A percentile compares a stretch with the other conserved stretches of the same genome.
phyloP scores from a whole-genome alignment of 2,888 invertebrate genomes.

The Nebria salina region DNA sequence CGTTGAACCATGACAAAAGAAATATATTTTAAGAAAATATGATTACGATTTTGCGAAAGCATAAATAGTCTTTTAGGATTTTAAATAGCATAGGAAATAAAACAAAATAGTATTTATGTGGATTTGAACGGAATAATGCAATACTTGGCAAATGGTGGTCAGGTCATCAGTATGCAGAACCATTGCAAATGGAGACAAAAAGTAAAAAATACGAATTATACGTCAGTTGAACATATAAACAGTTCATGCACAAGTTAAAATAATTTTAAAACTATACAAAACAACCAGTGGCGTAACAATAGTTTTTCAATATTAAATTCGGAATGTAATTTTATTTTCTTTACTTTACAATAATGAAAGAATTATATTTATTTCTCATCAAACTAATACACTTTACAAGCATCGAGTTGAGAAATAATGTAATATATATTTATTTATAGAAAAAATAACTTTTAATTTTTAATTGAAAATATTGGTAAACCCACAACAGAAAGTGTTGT shows the following conservation, averaged over 20 bases:
- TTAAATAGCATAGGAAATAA: background rate
- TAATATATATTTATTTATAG: no score
- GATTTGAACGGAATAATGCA: background rate
- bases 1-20: background rate
- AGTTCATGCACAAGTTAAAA: background rate
- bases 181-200: background rate
- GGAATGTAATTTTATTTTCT: background rate
- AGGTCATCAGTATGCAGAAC: background rate
- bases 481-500: no score
- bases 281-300: background rate
- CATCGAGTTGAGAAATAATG: no score
- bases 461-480: no score
- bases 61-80: background rate
- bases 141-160: background rate
- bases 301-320: no score
- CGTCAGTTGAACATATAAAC: background rate
- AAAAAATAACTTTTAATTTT: no score
- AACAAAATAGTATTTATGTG: background rate
- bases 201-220: background rate
- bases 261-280: background rate
- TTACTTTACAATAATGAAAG: no score
- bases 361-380: background rate
- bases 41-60: background rate
- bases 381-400: background rate
- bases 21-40: background rate